A percentile compares a stretch with the other conserved stretches of the same genome.
These are phyloP conservation scores for Zaprionus lachaisei DNA, from an alignment of 1,140 invertebrate species.

Conservation along the genomic window DNA sequence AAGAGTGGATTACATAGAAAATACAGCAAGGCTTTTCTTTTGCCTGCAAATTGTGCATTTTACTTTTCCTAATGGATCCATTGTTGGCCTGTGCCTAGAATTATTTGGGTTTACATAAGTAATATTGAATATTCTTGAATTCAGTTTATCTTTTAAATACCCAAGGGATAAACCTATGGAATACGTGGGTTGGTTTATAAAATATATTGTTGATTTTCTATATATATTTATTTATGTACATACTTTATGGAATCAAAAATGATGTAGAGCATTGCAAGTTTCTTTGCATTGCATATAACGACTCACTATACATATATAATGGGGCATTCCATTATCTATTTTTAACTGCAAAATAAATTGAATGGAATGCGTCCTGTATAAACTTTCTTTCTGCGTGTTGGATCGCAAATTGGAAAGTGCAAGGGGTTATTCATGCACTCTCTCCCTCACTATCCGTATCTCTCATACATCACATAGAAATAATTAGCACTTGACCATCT, in stretches of 20 bases:
- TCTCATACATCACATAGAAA: constrained; percentile 34
- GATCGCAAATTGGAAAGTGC: constrained; percentile 54
- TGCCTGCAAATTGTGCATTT: constrained; percentile 17
- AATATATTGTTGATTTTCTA: too few relatives aligned
- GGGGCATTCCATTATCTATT: background rate
- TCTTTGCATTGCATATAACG: too few relatives aligned
- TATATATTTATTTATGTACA: too few relatives aligned
- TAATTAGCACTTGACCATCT: constrained; percentile 49
- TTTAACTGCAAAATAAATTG: background rate
- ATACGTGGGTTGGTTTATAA: too few relatives aligned
- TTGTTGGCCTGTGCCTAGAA: constrained; percentile 19
- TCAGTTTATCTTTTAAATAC: too few relatives aligned
- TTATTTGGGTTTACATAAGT: background rate
- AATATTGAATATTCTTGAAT: too few relatives aligned
- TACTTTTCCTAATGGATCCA: constrained; percentile 37
- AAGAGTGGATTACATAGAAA: constrained; percentile 15
- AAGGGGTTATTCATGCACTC: constrained; percentile 54
- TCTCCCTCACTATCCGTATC: background rate
- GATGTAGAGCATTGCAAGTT: too few relatives aligned
- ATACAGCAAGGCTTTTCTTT: constrained; percentile 3
- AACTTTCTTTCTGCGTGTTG: background rate
- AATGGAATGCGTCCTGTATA: background rate
- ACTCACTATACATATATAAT: too few relatives aligned
- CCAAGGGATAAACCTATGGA: too few relatives aligned
- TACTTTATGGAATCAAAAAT: too few relatives aligned